Base-by-base conservation (phyloP, 2,797 vertebrate genomes). In the Lophotriccus pileatus region DNA sequence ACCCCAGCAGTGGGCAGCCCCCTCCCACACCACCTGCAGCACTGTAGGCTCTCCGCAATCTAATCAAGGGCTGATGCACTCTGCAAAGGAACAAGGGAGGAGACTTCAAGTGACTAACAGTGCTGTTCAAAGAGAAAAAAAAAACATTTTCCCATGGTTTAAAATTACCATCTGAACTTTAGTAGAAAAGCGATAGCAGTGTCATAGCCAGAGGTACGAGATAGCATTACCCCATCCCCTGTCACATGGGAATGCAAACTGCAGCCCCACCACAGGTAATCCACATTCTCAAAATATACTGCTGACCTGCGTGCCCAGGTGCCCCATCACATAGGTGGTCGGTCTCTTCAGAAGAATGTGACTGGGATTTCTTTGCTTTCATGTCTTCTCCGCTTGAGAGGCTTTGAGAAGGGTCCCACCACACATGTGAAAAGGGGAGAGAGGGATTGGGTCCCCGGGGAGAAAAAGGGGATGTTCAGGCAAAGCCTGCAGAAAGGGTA, bases 71-170 rank as follows among this genome's bases (percentile, higher is more conserved):
- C 72, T 81, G 74, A 81, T 39, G 39, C 56, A n/a, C 81, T 87
- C 59, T 24, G 19, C 8, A 5, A 56, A 90, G 56, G 64, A 89
- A 43, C 68, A 64, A 60, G 41, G 55, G 73, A 84, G 15, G 36
- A 94, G 82, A 58, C 36, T 84, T 52, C 44, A 39, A 73, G 73
- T 1, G 17, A 62, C 43, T 47, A 93, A 93, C 86, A 92, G 60
- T 32, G 34, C 64, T 78, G 76, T 67, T 91, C 80, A 95, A 94
- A 94, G 88, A 55, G 79, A 77, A 84, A 89, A 77, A 84, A 89
- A 39, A 90, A 82, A 34, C 39, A 63, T 79, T 96, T 97, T 97
- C 96, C 94, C 96, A 94, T 74, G 95, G 97, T 96, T 95, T 97
- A 96, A 92, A 93, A 84, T 94, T 96, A 95, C 94, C 52, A 0